A percentile compares a stretch with the other conserved stretches of the same genome.
Evolutionary conservation across 1,140 invertebrate genomes (phyloP).

Genomic region (Teleogryllus occipitalis): DNA sequence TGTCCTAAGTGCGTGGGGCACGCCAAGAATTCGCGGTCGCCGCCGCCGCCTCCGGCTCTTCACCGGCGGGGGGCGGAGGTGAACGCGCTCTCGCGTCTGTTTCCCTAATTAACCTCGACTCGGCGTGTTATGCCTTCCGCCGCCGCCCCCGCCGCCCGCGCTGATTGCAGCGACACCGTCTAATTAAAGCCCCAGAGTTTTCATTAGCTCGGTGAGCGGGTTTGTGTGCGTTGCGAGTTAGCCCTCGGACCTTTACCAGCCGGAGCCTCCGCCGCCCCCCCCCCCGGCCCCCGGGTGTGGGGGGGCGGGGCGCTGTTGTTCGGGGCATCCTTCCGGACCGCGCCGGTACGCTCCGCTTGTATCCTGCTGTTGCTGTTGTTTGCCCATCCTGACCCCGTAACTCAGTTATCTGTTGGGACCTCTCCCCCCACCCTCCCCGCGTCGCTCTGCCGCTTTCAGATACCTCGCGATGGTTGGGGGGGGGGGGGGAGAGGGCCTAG

Average conservation of each 20-base stretch:
- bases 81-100: too few relatives aligned
- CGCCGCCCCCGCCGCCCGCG: too few relatives aligned
- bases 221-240: neutral
- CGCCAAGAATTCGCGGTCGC: too few relatives aligned
- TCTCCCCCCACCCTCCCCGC: neutral
- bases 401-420: neutral
- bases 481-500: neutral
- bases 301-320: too few relatives aligned
- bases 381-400: neutral
- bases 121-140: too few relatives aligned
- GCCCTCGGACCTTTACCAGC: neutral
- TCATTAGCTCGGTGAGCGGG: neutral
- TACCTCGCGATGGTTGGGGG: neutral
- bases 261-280: too few relatives aligned
- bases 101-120: too few relatives aligned
- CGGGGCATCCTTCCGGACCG: too few relatives aligned
- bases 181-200: constrained; percentile 2
- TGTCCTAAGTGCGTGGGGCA: too few relatives aligned
- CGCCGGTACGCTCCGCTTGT: neutral
- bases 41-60: too few relatives aligned
- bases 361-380: neutral
- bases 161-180: neutral
- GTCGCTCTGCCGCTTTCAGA: neutral
- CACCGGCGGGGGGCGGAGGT: too few relatives aligned
- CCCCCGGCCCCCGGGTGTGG: too few relatives aligned